Evolutionary conservation across 2,888 invertebrate genomes (phyloP), one percentile per base, ranked within the genome.

Genomic region (Mimas tiliae): DNA sequence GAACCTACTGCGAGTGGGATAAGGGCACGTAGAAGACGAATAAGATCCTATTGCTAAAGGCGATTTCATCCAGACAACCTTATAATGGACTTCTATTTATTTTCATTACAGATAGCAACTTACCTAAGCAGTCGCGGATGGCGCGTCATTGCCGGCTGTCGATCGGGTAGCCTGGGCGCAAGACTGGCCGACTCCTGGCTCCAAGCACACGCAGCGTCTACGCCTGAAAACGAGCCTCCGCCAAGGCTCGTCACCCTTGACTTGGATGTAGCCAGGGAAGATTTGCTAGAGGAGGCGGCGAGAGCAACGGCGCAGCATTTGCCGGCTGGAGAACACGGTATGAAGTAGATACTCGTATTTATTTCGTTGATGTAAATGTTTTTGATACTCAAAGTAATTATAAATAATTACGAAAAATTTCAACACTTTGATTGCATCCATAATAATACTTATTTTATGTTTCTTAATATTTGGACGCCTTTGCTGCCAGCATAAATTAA

Each of bases 301-400:
- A 95, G 96, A 73, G 95, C 96, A 21, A 96, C 97, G 71, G 95
- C 97, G 19, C 96, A 96, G 64, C 97, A 97, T 91, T 90, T 97
- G 79, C 97, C 97, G 68, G 96, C 97, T 63, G 97, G 97, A 51
- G 97, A 97, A 91, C 96, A 97, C 83, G 97, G 97, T 95, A 72
- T 70, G 75, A n/a, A 42, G 12, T 27, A 16, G 2, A 48, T 48
- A 14, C 2, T 47, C 4, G 3, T 47, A 47, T 7, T 62, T 6
- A 3, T 51, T n/a, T n/a, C n/a, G n/a, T n/a, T n/a, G n/a, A n/a
- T n/a, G 2, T 27, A 3, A 27, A 27, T 27, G 27, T 27, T 27
- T 3, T 27, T 27, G 27, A 27, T 27, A 27, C n/a, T n/a, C n/a
- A n/a, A n/a, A n/a, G n/a, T n/a, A n/a, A n/a, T n/a, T n/a, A n/a